A percentile compares a stretch with the other conserved stretches of the same genome.
phyloP scores from a whole-genome alignment of 2,797 vertebrate species.

The Sorex maritimensis region DNA sequence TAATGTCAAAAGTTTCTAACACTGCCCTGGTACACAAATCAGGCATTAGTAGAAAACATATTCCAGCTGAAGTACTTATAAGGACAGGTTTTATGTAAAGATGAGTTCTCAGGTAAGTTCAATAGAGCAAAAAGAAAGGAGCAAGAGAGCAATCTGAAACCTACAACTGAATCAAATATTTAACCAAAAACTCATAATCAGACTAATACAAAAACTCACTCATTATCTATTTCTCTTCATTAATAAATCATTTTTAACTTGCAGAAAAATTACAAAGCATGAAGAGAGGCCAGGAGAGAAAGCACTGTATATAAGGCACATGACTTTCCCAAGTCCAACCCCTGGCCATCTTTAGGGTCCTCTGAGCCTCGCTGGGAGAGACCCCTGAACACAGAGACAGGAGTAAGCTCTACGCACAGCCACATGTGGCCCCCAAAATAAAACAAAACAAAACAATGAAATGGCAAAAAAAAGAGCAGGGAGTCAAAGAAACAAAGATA shows the following conservation, averaged over 20 bases:
- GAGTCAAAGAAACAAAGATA: neutral
- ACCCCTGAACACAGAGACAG: neutral
- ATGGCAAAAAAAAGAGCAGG: neutral
- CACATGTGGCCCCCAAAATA: no score
- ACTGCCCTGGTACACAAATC: rapidly evolving
- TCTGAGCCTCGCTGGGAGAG: neutral
- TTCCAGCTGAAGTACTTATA: neutral
- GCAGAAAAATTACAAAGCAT: neutral
- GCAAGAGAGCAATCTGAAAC: neutral
- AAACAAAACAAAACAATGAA: no score
- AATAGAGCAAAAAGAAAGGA: neutral
- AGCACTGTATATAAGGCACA: no score
- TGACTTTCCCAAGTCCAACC: no score
- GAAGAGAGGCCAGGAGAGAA: neutral
- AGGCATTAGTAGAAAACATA: neutral
- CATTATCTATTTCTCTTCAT: neutral
- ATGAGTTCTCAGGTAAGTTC: neutral
- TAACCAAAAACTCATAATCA: neutral
- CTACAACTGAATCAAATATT: neutral
- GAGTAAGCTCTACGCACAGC: no score
- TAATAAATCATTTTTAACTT: neutral
- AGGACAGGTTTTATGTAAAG: neutral
- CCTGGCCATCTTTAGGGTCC: no score
- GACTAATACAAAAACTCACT: neutral
- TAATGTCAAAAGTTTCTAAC: neutral